Evolutionary conservation across 2,113 vertebrate genomes (phyloP), one percentile per base, ranked within the genome.

Genomic region (Callorhinus ursinus): DNA sequence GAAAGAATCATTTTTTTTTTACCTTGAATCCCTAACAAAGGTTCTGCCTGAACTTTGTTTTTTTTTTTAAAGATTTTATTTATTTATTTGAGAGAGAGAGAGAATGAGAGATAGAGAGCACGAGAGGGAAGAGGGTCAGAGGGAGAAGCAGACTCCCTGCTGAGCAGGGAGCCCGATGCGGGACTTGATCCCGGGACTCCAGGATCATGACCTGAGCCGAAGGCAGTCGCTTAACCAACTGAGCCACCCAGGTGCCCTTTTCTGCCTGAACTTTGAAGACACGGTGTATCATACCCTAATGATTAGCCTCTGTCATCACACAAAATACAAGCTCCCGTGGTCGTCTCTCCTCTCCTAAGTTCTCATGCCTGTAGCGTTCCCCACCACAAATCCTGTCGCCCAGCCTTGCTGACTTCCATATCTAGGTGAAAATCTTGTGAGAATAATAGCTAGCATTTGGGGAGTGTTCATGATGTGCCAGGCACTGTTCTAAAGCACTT

Each of bases 241-340:
- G 36, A 36, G 36, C 36, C 36, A 36, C 36, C 36, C 36, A 36
- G 36, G 36, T 36, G 36, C 36, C 36, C 36, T 36, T 36, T 81
- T 83, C n/a, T 93, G 59, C 49, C 85, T 81, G 51, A 95, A 79
- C 36, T 72, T 24, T 61, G 61, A 87, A 86, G 53, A 88, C 80
- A 51, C 10, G 12, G 33, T 14, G 0, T 57, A 53, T 74, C 53
- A 55, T 28, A 86, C 22, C 12, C 46, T 11, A 67, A 67, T 26
- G 14, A 55, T 7, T 33, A 46, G 11, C 33, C 7, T 69, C n/a
- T 77, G 55, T n/a, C 57, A 77, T 21, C 5, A 57, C 63, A 74
- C 28, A 49, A 8, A 82, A 57, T 36, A 67, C 14, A 33, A 82
- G 19, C 49, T 85, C 31, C 46, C 65, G 14, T 1, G 2, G 10